Percentiles rank a stretch among this genome's conserved stretches.
Evolutionary conservation across 2,888 invertebrate genomes (phyloP).

Genomic region (Coelopa pilipes): DNA sequence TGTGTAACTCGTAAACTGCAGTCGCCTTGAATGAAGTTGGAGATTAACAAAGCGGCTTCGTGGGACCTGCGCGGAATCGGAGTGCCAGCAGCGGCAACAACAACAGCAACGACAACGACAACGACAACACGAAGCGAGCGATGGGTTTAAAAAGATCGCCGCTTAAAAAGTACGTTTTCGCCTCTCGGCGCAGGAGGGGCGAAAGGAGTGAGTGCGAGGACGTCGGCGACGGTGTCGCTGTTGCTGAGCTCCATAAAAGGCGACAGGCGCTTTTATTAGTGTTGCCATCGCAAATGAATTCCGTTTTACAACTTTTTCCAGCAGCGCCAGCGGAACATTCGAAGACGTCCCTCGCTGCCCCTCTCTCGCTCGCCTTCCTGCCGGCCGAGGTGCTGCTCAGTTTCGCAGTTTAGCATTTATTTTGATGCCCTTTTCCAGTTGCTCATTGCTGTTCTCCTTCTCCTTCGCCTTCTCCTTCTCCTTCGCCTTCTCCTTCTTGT

Average conservation of each 20-base stretch:
- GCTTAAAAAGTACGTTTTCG: constrained; percentile 30
- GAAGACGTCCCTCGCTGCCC: neutral
- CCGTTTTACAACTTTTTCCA: constrained; percentile 41
- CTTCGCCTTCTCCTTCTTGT: neutral
- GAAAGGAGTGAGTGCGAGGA: neutral
- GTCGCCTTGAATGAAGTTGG: constrained; percentile 61
- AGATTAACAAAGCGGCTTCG: constrained; percentile 53
- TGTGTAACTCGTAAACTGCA: constrained; percentile 49
- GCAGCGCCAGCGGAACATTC: constrained; percentile 10
- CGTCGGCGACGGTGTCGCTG: neutral
- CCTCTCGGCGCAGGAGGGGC: neutral
- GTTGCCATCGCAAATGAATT: constrained; percentile 51
- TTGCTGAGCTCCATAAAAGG: constrained; percentile 44
- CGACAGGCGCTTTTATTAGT: constrained; percentile 61
- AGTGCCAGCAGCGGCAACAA: neutral
- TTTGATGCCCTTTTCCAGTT: neutral
- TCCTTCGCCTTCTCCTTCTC: too few relatives aligned
- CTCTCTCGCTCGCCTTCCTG: neutral
- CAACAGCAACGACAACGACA: neutral
- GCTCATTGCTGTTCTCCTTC: neutral
- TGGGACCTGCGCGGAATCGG: constrained; percentile 13
- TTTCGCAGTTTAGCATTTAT: constrained; percentile 4
- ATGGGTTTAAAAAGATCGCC: constrained; percentile 33
- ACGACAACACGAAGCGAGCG: constrained; percentile 9
- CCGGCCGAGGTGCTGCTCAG: constrained; percentile 21